Evolutionary conservation across 1,140 invertebrate genomes (phyloP).

Genomic region (Pygmarrhopalites habei): DNA sequence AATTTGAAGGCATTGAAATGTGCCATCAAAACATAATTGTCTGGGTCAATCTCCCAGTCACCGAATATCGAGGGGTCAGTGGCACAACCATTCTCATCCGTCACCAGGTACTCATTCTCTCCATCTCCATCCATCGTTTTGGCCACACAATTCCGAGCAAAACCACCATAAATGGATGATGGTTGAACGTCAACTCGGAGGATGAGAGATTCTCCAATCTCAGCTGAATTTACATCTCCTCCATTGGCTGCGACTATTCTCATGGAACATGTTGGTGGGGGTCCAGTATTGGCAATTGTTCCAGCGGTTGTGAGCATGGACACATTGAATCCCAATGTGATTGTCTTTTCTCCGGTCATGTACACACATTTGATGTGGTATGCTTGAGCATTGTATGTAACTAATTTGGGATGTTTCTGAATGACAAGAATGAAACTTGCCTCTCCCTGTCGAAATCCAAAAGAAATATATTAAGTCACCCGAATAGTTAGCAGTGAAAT

Average conservation of each 20-base stretch:
- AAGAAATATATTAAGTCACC: too few relatives aligned
- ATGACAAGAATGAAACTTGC: conserved; percentile 88
- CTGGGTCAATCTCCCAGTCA: conserved; percentile 81
- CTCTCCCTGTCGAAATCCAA: conserved; percentile 64
- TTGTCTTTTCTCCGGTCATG: conserved; percentile 86
- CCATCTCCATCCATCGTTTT: conserved; percentile 79
- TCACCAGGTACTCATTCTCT: conserved; percentile 86
- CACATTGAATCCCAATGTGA: conserved; percentile 86
- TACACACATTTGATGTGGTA: conserved; percentile 93
- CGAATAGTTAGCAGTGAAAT: too few relatives aligned
- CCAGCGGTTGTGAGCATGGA: conserved; percentile 88
- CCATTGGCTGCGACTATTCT: conserved; percentile 79
- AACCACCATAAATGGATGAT: conserved; percentile 86
- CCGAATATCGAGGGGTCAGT: conserved; percentile 86
- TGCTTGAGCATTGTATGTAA: conserved; percentile 89
- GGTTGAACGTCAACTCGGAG: conserved; percentile 89
- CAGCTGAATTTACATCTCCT: conserved; percentile 78
- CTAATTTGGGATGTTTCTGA: conserved; percentile 88
- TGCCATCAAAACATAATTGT: conserved; percentile 71
- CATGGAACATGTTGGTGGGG: conserved; percentile 86
- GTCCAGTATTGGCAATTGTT: conserved; percentile 89
- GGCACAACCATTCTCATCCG: conserved; percentile 87
- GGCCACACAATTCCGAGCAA: conserved; percentile 83
- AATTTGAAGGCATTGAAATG: conserved; percentile 94
- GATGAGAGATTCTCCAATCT: conserved; percentile 85